Evolutionary conservation across 2,888 invertebrate species (phyloP), one percentile per base, ranked within the genome.

Genomic region (Biston stratarius): DNA sequence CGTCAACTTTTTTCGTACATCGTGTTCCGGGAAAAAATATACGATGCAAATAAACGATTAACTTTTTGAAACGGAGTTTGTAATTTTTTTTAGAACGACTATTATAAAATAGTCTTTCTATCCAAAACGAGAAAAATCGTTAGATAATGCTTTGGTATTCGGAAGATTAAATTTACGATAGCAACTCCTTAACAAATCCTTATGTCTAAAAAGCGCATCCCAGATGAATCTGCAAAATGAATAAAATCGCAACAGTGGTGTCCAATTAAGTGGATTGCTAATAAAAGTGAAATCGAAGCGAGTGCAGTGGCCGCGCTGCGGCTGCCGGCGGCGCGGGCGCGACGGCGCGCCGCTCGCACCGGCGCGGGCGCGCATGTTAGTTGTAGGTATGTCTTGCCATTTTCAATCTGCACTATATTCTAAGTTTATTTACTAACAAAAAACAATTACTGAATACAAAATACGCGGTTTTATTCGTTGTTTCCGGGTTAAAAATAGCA

Each of bases 281-380:
- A 93, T 92, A 93, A 93, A 93, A 93, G 93, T 93, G 93, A 93
- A 93, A 93, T 93, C 93, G 92, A 86, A 89, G 89, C 84, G 93
- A 85, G 93, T 92, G 92, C 93, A 92, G 90, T 91, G 93, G 91
- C 93, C 93, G 92, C 88, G 76, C 76, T 76, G 71, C 74, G 72
- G 72, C 70, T 64, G 76, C 72, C 53, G 70, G 15, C 57, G 59
- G 49, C 47, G 68, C 67, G 69, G 66, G 68, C 67, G 66, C 65
- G 51, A 47, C 52, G 56, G 58, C 59, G 64, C 63, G 62, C 69
- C 60, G 61, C 62, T 64, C 61, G 64, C 65, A 24, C 24, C 24
- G 52, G 64, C 61, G 61, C 47, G 65, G 42, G 15, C 38, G 38
- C 6, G 33, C 12, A 44, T 10, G 38, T 42, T 42, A 12, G 55